Base-by-base conservation (phyloP, 2,113 vertebrate genomes). In the Hydrochoerus hydrochaeris region DNA sequence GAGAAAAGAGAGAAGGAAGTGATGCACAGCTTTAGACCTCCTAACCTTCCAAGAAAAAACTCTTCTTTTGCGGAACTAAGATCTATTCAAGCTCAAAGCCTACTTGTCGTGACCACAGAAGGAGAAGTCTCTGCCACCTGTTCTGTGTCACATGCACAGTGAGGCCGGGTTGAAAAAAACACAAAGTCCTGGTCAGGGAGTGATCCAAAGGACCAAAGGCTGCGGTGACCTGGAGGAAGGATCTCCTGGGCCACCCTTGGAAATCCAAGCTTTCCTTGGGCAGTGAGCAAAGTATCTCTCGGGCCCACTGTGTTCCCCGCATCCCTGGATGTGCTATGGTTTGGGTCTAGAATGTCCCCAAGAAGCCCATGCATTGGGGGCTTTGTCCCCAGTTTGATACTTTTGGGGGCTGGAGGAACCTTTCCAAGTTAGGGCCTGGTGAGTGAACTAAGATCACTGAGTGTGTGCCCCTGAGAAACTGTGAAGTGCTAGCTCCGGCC, bases 11-110 rank as follows among this genome's bases (percentile, higher is more conserved):
- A 28, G 3, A 54, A 62, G 19, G 0, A 49, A 12, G 67, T 7
- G 3, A 9, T 1, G 58, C 41, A 0, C 0, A 0, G 6, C 16
- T 7, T 67, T 35, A 0, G 6, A 11, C 19, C 22, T 24, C 35
- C 75, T 19, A 1, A 22, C 26, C 89, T 20, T 58, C 89, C 46
- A 9, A 20, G 80, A 38, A 73, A 32, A 65, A 67, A 6, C 0
- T 2, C 44, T 7, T 14, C 10, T n/a, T 32, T 44, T 7, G 54
- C 46, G 10, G 0, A 9, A 73, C 2, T 41, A 49, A 22, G 32
- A 8, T 52, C 63, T 19, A 5, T 22, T 12, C 24, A 0, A 41
- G 14, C 22, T 24, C 3, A 28, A 46, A 35, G 26, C 63, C 71
- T 10, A 3, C 19, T 0, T 5, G 54, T 10, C 1, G n/a, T 41